Conservation (phyloP, 2,113 vertebrate species). For the Himantopus leucocephalus region DNA sequence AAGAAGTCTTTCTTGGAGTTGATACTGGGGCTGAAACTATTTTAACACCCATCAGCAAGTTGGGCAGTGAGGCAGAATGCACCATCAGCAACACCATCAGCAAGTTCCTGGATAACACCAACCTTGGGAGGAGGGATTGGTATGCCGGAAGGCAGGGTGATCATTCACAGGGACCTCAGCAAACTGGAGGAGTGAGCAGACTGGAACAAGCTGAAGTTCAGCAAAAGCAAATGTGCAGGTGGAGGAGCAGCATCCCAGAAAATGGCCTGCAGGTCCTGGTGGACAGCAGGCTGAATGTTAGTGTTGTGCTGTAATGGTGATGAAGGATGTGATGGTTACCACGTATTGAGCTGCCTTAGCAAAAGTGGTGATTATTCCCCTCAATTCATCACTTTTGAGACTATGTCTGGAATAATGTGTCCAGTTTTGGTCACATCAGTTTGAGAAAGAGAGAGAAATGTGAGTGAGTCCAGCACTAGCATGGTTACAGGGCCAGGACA, state of each 20-base stretch:
- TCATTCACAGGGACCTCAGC: not conserved
- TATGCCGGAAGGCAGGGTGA: not conserved
- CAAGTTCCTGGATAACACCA: not conserved
- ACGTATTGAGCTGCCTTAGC: rapidly evolving
- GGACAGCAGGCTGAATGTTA: not conserved
- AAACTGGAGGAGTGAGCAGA: not conserved
- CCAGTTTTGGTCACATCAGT: not conserved
- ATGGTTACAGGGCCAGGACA: not conserved
- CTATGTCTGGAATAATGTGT: not conserved
- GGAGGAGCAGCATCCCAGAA: not conserved
- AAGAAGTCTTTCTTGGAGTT: not conserved
- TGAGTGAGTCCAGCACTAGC: not conserved
- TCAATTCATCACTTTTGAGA: not conserved
- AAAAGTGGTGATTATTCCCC: not conserved
- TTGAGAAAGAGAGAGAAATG: not conserved
- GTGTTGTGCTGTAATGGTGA: not conserved
- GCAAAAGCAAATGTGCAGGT: not conserved
- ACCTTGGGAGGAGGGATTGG: not conserved
- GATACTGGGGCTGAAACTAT: not conserved
- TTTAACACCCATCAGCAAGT: not conserved
- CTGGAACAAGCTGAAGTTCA: not conserved
- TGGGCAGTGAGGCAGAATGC: not conserved
- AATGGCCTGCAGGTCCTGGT: not conserved
- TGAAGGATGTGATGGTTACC: not conserved
- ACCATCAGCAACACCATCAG: not conserved